Evolutionary conservation across 2,113 vertebrate genomes (phyloP).

Genomic region (Lampris megalopsis): DNA sequence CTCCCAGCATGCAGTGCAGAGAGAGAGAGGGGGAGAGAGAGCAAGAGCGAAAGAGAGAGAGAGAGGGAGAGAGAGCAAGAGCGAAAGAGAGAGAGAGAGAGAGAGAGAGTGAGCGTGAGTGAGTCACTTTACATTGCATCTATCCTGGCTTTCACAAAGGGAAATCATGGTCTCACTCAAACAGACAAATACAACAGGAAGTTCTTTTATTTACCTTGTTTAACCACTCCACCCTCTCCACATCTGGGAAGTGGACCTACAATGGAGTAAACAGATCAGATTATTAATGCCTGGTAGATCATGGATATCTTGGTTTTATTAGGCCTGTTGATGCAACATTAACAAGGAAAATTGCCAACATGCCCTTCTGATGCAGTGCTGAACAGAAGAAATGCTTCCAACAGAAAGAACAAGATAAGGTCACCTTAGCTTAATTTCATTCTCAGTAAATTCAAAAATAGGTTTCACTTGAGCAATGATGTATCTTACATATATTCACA

Average conservation of each 20-base stretch:
- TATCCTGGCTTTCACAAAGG: slow-evolving; percentile 9
- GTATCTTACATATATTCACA: no score
- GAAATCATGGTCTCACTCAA: slow-evolving; percentile 27
- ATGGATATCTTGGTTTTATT: background rate
- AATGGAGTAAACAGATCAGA: slow-evolving; percentile 48
- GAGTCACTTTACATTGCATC: slow-evolving; percentile 10
- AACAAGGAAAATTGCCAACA: background rate
- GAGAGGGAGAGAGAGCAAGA: no score
- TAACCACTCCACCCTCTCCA: slow-evolving; percentile 97
- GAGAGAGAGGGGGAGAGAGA: no score
- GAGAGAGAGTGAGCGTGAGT: slow-evolving; percentile 4
- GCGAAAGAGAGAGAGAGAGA: background rate
- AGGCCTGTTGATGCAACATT: background rate
- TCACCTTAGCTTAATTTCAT: no score
- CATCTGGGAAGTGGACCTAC: slow-evolving; percentile 96
- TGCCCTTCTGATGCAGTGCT: no score
- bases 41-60: no score
- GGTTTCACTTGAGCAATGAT: no score
- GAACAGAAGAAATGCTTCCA: no score
- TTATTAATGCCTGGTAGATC: background rate
- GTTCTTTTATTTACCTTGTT: slow-evolving; percentile 89
- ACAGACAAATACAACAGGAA: slow-evolving; percentile 27
- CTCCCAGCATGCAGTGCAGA: no score
- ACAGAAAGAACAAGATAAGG: no score
- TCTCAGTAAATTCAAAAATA: no score